Conservation (phyloP, 2,797 vertebrate species). For the Sparus aurata region DNA sequence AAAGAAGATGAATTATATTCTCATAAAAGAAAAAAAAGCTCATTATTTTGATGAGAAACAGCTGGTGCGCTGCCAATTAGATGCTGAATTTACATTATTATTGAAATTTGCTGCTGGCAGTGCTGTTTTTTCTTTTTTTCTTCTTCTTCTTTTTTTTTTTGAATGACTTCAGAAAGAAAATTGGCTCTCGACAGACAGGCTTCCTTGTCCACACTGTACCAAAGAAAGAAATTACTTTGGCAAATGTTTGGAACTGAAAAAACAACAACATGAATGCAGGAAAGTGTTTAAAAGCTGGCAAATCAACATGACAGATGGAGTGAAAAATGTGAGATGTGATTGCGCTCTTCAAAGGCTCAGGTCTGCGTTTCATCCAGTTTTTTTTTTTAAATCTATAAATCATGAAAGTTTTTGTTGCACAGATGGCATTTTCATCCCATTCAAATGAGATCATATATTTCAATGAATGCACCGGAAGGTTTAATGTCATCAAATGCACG, state of each 20-base stretch:
- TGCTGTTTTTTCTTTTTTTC: slow-evolving; percentile 18
- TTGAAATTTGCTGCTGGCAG: slow-evolving; percentile 79
- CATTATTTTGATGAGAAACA: slow-evolving; percentile 86
- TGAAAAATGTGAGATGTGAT: slow-evolving; percentile 61
- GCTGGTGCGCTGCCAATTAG: slow-evolving; percentile 86
- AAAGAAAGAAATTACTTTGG: slow-evolving; percentile 52
- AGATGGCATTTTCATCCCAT: slow-evolving; percentile 73
- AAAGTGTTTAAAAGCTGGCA: slow-evolving; percentile 57
- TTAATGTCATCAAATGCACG: slow-evolving; percentile 48
- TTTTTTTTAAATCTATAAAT: slow-evolving; percentile 73
- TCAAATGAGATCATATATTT: slow-evolving; percentile 65
- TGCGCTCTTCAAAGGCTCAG: slow-evolving; percentile 64
- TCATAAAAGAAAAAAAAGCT: slow-evolving; percentile 77
- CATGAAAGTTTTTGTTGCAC: slow-evolving; percentile 67
- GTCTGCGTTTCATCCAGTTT: slow-evolving; percentile 61
- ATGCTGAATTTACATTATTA: slow-evolving; percentile 83
- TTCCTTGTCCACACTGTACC: slow-evolving; percentile 49
- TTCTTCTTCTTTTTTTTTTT: not conserved
- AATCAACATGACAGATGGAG: slow-evolving; percentile 69
- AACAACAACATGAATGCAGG: slow-evolving; percentile 21
- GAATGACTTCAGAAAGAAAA: slow-evolving; percentile 56
- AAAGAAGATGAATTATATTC: slow-evolving; percentile 68
- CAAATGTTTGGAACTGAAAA: slow-evolving; percentile 56
- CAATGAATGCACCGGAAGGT: slow-evolving; percentile 56
- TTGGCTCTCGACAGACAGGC: slow-evolving; percentile 50